Evolutionary conservation across 2,113 vertebrate species (phyloP).

Genomic region (Porphyrio hochstetteri): DNA sequence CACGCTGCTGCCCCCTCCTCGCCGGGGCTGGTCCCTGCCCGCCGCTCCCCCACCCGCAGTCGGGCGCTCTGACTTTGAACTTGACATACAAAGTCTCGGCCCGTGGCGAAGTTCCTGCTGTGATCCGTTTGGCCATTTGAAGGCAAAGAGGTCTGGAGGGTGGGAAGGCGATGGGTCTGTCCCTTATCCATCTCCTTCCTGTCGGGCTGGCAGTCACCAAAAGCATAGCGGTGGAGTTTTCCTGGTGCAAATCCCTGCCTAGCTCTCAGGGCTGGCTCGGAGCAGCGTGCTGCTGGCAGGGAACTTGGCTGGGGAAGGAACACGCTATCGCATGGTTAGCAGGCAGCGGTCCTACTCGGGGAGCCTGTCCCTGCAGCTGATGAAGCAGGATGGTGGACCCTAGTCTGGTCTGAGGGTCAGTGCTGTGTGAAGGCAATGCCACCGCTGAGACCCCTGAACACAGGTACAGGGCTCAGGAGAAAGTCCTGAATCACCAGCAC

Average conservation of each 20-base stretch:
- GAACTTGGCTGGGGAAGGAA: background rate
- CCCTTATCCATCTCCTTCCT: fast-evolving
- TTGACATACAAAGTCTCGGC: background rate
- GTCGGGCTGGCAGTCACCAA: background rate
- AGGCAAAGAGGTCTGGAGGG: background rate
- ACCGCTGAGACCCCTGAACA: background rate
- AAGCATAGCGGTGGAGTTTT: background rate
- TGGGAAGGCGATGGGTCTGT: background rate
- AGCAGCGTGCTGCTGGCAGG: background rate
- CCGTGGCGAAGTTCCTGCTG: background rate
- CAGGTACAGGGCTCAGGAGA: background rate
- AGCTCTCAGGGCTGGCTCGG: background rate
- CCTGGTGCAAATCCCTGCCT: background rate
- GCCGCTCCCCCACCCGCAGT: background rate
- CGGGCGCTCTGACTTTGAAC: background rate
- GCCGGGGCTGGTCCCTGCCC: background rate
- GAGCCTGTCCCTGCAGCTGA: background rate
- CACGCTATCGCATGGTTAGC: background rate
- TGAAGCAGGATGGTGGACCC: background rate
- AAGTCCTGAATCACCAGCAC: background rate
- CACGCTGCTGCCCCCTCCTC: background rate
- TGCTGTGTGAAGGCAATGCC: background rate
- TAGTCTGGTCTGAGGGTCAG: background rate
- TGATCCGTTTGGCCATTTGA: fast-evolving
- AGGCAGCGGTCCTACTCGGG: fast-evolving